Evolutionary conservation across 2,113 vertebrate genomes (phyloP).

Genomic region (Struthio camelus): DNA sequence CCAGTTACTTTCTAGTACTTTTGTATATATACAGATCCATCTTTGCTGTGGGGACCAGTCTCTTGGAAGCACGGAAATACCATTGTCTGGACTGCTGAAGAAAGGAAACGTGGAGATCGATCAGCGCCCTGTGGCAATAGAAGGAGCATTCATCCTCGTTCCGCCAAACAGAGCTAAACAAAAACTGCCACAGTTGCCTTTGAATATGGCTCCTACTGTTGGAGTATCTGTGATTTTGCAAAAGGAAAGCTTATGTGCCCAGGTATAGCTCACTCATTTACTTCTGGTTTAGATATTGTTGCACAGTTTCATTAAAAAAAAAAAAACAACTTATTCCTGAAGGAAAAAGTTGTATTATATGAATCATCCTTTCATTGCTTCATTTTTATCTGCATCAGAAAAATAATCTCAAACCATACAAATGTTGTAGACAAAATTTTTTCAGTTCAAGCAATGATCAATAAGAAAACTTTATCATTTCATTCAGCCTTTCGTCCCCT

Average conservation of each 20-base stretch:
- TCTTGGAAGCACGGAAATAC: conserved; percentile 88
- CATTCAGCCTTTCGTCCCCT: conserved; percentile 64
- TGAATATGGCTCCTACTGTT: conserved; percentile 85
- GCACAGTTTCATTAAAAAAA: no score
- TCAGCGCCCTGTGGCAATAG: conserved; percentile 78
- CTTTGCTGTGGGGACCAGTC: conserved; percentile 93
- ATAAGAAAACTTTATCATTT: conserved; percentile 51
- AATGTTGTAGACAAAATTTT: background rate
- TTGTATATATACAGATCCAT: conserved; percentile 81
- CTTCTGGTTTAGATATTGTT: background rate
- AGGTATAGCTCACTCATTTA: conserved; percentile 46
- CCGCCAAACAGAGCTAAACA: conserved; percentile 80
- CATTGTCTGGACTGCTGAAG: conserved; percentile 80
- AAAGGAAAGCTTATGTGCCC: conserved; percentile 73
- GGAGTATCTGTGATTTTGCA: conserved; percentile 87
- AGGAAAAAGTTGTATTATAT: background rate
- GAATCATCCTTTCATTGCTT: background rate
- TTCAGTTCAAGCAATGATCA: conserved; percentile 23
- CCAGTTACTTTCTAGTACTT: background rate
- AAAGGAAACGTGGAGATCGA: conserved; percentile 77
- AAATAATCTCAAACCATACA: background rate
- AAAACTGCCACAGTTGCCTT: conserved; percentile 72
- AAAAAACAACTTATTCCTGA: no score
- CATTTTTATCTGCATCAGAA: background rate
- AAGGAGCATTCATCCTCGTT: conserved; percentile 86